These are phyloP conservation scores for Scatophagus argus DNA, from an alignment of 2,113 vertebrate species.

Conservation along the genomic window DNA sequence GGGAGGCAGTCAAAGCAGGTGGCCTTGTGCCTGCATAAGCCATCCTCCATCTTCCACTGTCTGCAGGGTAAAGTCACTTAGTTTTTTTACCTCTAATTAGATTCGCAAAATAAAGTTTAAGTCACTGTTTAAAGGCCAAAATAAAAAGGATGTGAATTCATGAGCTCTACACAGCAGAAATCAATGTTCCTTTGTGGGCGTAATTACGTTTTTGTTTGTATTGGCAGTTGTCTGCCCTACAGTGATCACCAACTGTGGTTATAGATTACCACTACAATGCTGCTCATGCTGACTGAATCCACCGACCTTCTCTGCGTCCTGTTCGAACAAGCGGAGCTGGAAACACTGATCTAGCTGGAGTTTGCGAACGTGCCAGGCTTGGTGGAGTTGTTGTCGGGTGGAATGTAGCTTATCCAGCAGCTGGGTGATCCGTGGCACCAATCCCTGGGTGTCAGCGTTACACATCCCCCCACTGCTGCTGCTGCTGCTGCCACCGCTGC, in stretches of 20 bases:
- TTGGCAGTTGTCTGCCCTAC: conserved; percentile 45
- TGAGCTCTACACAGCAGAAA: conserved; percentile 13
- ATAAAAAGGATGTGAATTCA: background rate
- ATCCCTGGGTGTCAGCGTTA: conserved; percentile 95
- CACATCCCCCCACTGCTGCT: conserved; percentile 84
- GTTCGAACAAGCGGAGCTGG: conserved; percentile 97
- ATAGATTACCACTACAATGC: conserved; percentile 56
- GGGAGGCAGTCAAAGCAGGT: conserved; percentile 19
- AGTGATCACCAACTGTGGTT: conserved; percentile 44
- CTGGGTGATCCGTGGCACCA: conserved; percentile 93
- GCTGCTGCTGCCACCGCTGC: conserved; percentile 50
- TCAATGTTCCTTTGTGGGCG: conserved; percentile 46
- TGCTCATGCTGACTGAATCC: conserved; percentile 11
- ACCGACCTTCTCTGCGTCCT: conserved; percentile 98
- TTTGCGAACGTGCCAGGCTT: conserved; percentile 98
- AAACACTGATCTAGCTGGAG: conserved; percentile 99
- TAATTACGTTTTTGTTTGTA: conserved; percentile 59
- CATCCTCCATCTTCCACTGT: conserved; percentile 8
- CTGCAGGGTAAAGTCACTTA: background rate
- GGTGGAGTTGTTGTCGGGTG: conserved; percentile 96
- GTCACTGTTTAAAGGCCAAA: background rate
- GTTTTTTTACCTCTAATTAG: background rate
- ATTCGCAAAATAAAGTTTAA: conserved; percentile 14
- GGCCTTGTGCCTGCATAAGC: conserved; percentile 12
- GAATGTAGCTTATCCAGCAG: conserved; percentile 97